Percentiles rank a stretch among this genome's conserved stretches.
These are phyloP conservation scores for Drosophila monieri DNA, from an alignment of 2,888 invertebrate species.

Conservation along the genomic window DNA sequence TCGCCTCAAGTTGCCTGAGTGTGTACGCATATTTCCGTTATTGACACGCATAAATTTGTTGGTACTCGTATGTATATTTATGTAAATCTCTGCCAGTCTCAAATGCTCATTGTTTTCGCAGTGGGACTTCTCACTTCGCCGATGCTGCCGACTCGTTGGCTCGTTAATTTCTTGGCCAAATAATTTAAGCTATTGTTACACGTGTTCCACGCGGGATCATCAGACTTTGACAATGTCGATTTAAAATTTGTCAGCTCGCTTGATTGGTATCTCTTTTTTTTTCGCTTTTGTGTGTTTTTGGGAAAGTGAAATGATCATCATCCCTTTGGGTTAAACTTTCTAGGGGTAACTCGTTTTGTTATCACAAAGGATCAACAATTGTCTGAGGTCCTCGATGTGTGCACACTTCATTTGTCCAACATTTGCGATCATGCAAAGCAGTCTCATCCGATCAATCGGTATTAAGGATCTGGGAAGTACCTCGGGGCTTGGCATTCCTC, in stretches of 20 bases:
- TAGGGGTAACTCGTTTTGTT: slow-evolving; percentile 30
- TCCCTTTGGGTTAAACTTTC: neutral
- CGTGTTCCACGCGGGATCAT: slow-evolving; percentile 38
- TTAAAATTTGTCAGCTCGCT: slow-evolving; percentile 22
- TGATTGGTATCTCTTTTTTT: slow-evolving; percentile 16
- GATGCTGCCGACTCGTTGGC: neutral
- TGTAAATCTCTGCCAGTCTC: slow-evolving; percentile 8
- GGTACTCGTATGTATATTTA: slow-evolving; percentile 8
- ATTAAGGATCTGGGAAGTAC: slow-evolving; percentile 5
- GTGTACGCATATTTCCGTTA: slow-evolving; percentile 23
- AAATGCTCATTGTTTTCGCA: slow-evolving; percentile 29
- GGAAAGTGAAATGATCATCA: slow-evolving; percentile 10
- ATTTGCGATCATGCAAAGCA: slow-evolving; percentile 18
- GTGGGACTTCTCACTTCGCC: slow-evolving; percentile 29
- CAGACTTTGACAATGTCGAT: slow-evolving; percentile 7
- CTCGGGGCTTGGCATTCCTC: neutral
- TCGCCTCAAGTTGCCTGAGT: slow-evolving; percentile 7
- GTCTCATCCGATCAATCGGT: slow-evolving; percentile 15
- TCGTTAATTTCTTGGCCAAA: slow-evolving; percentile 39
- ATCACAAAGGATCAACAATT: slow-evolving; percentile 30
- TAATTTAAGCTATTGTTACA: slow-evolving; percentile 24
- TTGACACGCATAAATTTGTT: slow-evolving; percentile 39
- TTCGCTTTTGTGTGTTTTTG: neutral
- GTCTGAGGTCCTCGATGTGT: slow-evolving; percentile 17
- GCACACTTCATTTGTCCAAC: slow-evolving; percentile 19